A percentile compares a stretch with the other conserved stretches of the same genome.
These are phyloP conservation scores for Sphaeramia orbicularis DNA, from an alignment of 2,797 vertebrate species.

Conservation along the genomic window DNA sequence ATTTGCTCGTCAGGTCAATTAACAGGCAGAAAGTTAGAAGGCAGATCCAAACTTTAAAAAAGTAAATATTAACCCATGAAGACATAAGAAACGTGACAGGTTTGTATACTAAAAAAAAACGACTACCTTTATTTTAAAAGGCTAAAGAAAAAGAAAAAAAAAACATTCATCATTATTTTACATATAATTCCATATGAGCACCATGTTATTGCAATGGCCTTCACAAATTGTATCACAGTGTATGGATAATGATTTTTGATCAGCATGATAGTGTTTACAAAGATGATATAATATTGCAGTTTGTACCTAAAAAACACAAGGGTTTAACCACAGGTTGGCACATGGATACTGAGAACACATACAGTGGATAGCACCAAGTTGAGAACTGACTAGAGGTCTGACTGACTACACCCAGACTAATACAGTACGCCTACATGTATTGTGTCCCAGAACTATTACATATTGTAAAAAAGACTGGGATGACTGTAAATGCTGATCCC, in stretches of 20 bases:
- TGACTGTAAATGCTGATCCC: slow-evolving; percentile 23
- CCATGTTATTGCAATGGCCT: slow-evolving; percentile 60
- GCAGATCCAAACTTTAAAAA: neutral
- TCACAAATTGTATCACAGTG: slow-evolving; percentile 56
- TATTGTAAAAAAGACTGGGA: slow-evolving; percentile 34
- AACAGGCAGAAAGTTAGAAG: neutral
- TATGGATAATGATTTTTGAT: slow-evolving; percentile 63
- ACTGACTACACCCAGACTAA: slow-evolving; percentile 40
- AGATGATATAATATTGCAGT: slow-evolving; percentile 46
- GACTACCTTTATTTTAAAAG: slow-evolving; percentile 63
- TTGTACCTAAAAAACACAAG: slow-evolving; percentile 37
- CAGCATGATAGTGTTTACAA: slow-evolving; percentile 53
- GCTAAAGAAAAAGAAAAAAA: slow-evolving; percentile 32
- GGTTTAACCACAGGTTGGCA: slow-evolving; percentile 70
- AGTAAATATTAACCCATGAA: neutral
- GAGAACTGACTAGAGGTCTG: slow-evolving; percentile 65
- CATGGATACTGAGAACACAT: slow-evolving; percentile 57
- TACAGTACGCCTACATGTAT: slow-evolving; percentile 58
- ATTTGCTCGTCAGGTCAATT: neutral
- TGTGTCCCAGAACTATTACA: slow-evolving; percentile 18
- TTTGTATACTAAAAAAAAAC: slow-evolving; percentile 48
- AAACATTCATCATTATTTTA: slow-evolving; percentile 54
- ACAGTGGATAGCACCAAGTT: slow-evolving; percentile 72
- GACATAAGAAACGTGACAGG: neutral
- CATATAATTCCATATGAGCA: slow-evolving; percentile 61